A percentile compares a stretch with the other conserved stretches of the same genome.
Conservation (phyloP, 2,888 invertebrate genomes). For the Trimorus sp. region DNA sequence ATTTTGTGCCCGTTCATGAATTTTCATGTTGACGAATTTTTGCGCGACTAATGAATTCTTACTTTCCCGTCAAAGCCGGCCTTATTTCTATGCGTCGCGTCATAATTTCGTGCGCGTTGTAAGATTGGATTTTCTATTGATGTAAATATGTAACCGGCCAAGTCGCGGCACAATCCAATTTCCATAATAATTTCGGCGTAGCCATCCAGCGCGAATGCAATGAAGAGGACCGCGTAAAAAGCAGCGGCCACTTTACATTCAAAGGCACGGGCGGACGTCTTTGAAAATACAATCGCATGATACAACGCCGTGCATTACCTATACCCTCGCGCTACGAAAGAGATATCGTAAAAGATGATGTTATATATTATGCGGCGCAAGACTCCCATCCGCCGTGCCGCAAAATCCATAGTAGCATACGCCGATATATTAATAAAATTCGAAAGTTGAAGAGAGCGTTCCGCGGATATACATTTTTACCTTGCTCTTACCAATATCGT, state of each 20-base stretch:
- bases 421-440: conserved; percentile 79
- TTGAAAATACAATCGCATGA: conserved; percentile 81
- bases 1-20: conserved; percentile 27
- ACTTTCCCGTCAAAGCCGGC: too few species aligned
- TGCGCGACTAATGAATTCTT: too few species aligned
- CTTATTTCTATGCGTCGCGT: conserved; percentile 6
- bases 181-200: conserved; percentile 64
- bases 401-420: conserved; percentile 69
- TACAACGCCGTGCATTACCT: conserved; percentile 80
- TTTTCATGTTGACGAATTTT: conserved; percentile 8
- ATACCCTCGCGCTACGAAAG: conserved; percentile 74
- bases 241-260: conserved; percentile 78
- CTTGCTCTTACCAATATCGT: conserved; percentile 69
- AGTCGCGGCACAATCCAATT: conserved; percentile 61
- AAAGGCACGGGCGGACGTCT: conserved; percentile 79
- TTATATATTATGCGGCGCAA: conserved; percentile 79
- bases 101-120: conserved; percentile 19
- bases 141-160: conserved; percentile 52
- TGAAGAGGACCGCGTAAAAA: conserved; percentile 61
- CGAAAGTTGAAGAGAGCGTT: conserved; percentile 74
- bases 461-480: conserved; percentile 73
- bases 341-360: conserved; percentile 80
- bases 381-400: conserved; percentile 60
- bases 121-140: conserved; percentile 45
- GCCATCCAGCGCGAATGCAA: conserved; percentile 59